A percentile compares a stretch with the other conserved stretches of the same genome.
phyloP scores from a whole-genome alignment of 2,797 vertebrate species.

The Diplodus sargus region DNA sequence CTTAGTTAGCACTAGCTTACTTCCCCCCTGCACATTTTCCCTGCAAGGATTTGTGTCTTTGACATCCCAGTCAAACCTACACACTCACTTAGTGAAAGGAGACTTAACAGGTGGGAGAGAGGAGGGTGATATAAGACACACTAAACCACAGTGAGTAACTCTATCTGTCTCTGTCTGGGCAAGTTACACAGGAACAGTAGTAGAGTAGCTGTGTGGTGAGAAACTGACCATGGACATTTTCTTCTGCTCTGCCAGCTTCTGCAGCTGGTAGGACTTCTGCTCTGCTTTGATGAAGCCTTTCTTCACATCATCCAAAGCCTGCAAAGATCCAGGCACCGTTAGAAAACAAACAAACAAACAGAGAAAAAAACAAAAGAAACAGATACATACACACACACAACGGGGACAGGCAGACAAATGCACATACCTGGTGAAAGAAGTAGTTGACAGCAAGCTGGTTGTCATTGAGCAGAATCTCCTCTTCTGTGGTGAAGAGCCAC shows the following conservation, averaged over 20 bases:
- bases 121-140: neutral
- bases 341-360: neutral
- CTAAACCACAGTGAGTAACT: neutral
- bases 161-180: neutral
- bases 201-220: neutral
- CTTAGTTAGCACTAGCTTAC: neutral
- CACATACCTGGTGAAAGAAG: slow-evolving; percentile 90
- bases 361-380: neutral
- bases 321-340: slow-evolving; percentile 21
- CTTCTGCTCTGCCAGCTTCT: slow-evolving; percentile 95
- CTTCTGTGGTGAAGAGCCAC: slow-evolving; percentile 97
- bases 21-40: neutral
- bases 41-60: neutral
- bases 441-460: slow-evolving; percentile 94
- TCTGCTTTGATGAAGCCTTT: slow-evolving; percentile 94
- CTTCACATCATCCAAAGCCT: slow-evolving; percentile 96
- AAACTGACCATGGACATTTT: slow-evolving; percentile 94
- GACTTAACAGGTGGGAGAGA: slow-evolving; percentile 16
- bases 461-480: slow-evolving; percentile 95
- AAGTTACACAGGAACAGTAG: neutral
- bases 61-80: slow-evolving; percentile 1
- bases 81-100: slow-evolving; percentile 5
- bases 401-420: neutral
- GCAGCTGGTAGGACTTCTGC: slow-evolving; percentile 96
- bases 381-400: neutral